Base-by-base conservation (phyloP, 2,888 invertebrate species). In the Anoncus sp. region DNA sequence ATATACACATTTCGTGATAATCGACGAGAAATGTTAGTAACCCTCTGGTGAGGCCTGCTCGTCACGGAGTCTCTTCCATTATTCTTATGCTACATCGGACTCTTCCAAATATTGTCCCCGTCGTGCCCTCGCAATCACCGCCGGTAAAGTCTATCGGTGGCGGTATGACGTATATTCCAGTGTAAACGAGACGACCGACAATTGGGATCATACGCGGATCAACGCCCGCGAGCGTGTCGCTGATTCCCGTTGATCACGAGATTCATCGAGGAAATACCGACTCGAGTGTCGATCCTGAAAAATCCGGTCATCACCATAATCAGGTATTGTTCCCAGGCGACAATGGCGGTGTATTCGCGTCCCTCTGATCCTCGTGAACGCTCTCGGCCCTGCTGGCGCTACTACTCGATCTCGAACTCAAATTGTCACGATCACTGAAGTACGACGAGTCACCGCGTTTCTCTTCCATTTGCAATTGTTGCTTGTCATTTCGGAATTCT, bases 341-440 rank as follows among this genome's bases (percentile, higher is more conserved):
- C 59, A 89, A 78, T 2, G 89, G 90, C 51, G 90, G 88, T 10
- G 90, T 89, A 47, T 82, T 85, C 2, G 84, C 81, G 40, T 90
- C 90, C 55, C 90, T 85, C 73, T 89, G 88, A 51, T 90, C 90
- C 60, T 89, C 90, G 55, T 90, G 90, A 16, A 88, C 87, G 77
- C 91, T 91, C 63, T 89, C 90, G 12, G 90, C 86, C 77, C 90
- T 86, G 81, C 87, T 89, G 22, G 88, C 85, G 74, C 89, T 90
- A 75, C 89, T 89, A 81, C 90, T 91, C 80, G 94, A 93, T 84
- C 93, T 91, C 77, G 93, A 93, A 66, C 94, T 93, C 69, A 92
- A 92, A 81, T 93, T 93, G 80, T 93, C 93, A 82, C 93, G 92
- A 84, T 93, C 93, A 78, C 93, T 93, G 85, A 93, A 92, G 85